These are phyloP conservation scores for Clunio marinus DNA, from an alignment of 2,888 invertebrate genomes.

Conservation along the genomic window DNA sequence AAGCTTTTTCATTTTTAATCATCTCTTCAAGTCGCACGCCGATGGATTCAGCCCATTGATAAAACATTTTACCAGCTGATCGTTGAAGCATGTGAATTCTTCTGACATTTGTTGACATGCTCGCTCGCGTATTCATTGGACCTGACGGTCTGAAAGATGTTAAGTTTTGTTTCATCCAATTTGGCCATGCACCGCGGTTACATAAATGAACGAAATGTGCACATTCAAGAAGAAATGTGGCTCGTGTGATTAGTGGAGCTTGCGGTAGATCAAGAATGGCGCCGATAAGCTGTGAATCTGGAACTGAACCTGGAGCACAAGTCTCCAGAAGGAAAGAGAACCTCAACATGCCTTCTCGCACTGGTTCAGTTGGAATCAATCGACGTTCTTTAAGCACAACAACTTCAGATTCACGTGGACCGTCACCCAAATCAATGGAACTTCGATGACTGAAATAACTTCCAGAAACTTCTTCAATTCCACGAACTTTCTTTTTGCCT, in stretches of 20 bases:
- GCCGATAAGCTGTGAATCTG: conserved; percentile 92
- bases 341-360: conserved; percentile 84
- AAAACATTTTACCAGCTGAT: conserved; percentile 93
- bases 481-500: conserved; percentile 84
- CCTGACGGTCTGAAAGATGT: conserved; percentile 70
- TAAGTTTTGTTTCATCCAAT: conserved; percentile 89
- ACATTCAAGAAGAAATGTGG: conserved; percentile 89
- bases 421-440: conserved; percentile 75
- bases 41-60: conserved; percentile 66
- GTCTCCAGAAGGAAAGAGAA: conserved; percentile 92
- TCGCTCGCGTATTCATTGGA: conserved; percentile 52
- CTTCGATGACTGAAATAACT: conserved; percentile 74
- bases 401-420: conserved; percentile 79
- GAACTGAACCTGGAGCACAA: conserved; percentile 91
- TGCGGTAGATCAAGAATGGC: conserved; percentile 92
- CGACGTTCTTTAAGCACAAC: conserved; percentile 83
- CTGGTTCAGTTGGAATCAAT: conserved; percentile 69
- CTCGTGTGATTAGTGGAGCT: conserved; percentile 89
- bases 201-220: conserved; percentile 96
- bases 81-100: conserved; percentile 73
- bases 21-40: conserved; percentile 89
- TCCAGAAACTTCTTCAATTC: conserved; percentile 78
- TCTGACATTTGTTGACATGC: conserved; percentile 56
- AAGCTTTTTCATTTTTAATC: conserved; percentile 72
- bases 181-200: conserved; percentile 97